Evolutionary conservation across 2,888 invertebrate genomes (phyloP), one percentile per base, ranked within the genome.

Genomic region (Latheticus oryzae): DNA sequence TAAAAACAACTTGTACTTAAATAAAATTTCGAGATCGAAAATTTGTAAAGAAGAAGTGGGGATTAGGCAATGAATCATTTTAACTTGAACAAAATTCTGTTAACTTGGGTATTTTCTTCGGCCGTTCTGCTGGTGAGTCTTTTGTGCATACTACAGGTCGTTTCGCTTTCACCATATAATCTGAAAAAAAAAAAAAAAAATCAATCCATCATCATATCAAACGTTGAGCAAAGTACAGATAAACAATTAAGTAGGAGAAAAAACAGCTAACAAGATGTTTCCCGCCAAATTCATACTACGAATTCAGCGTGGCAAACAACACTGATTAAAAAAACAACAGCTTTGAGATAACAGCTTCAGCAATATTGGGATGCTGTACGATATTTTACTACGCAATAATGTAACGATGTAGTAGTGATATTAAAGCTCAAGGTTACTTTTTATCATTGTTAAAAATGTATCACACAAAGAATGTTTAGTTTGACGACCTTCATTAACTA

Each of bases 141-240:
- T 81, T 82, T 77, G 84, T 80, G 64, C 80, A 80, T 73, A 75
- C 79, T 63, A 83, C 76, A 74, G 81, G 75, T 75, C 84, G 83
- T 58, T 40, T 60, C 53, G 37, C 42, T 48, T 55, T 69, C 58
- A 9, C 76, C 84, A 87, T 81, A 79, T 82, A 87, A 81, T 87
- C 87, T 87, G 86, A 21, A 81, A 68, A 75, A 74, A 65, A 69
- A 66, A 64, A 76, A 71, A 63, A 61, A 17, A 3, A 15, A 9
- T 9, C 2, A 26, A 8, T 23, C 23, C 4, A n/a, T 38, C 12
- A 23, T 23, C 23, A 38, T 12, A 24, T 5, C 16, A 26, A 12
- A 17, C 11, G n/a, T n/a, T n/a, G 42, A 5, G 26, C 45, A 43
- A 43, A 28, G 32, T 19, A 15, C 45, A 32, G 12, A 45, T 8